phyloP scores from a whole-genome alignment of 35 echinoderm and acorn worm genomes.

The Amphiura filiformis region DNA sequence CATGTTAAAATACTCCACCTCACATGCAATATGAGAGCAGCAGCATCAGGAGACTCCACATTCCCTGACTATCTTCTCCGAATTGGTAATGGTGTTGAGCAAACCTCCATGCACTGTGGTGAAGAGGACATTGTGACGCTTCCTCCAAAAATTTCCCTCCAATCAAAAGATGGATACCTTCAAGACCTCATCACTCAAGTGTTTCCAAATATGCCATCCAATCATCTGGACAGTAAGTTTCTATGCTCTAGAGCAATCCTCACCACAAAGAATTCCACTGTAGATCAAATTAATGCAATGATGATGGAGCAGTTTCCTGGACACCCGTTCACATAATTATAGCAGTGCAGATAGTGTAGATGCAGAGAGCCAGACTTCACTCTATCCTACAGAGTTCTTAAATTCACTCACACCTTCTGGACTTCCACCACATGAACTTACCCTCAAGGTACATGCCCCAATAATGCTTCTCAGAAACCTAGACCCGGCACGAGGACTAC shows the following conservation, averaged over 20 bases:
- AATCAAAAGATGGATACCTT: not conserved
- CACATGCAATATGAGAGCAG: conserved; percentile 21
- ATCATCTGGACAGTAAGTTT: not conserved
- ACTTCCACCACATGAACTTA: conserved; percentile 36
- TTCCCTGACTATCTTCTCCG: conserved; percentile 30
- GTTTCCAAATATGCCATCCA: not conserved
- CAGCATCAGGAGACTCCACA: not conserved
- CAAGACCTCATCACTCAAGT: not conserved
- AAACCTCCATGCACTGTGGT: not conserved
- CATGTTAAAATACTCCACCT: not conserved
- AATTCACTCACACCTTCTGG: conserved; percentile 41
- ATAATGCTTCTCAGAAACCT: conserved; percentile 57
- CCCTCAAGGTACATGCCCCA: not conserved
- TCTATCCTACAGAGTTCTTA: conserved; percentile 40
- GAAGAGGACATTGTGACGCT: not conserved
- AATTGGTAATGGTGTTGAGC: conserved; percentile 46
- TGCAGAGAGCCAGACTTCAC: not conserved
- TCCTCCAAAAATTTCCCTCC: not conserved
- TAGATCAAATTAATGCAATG: not conserved
- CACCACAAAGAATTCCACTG: conserved; percentile 11
- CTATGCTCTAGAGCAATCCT: conserved; percentile 29
- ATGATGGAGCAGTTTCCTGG: conserved; percentile 2
- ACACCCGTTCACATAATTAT: not conserved
- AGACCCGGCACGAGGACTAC: not conserved
- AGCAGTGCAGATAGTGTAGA: conserved; percentile 36